Base-by-base conservation (phyloP, 2,797 vertebrate species). In the Synaphobranchus kaupii region DNA sequence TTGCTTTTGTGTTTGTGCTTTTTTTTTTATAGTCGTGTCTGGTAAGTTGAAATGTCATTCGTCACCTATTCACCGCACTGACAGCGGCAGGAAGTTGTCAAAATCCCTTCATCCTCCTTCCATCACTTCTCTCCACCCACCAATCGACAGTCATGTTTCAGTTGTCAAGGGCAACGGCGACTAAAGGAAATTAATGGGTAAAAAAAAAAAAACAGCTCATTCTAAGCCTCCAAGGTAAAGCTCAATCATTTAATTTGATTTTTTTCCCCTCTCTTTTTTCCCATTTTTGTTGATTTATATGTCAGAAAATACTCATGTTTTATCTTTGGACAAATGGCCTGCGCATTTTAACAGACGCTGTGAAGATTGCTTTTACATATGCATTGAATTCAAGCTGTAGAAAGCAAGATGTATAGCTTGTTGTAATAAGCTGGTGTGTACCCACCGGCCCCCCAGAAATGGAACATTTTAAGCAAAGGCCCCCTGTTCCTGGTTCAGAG, bases 1-100 rank as follows among this genome's bases (percentile, higher is more conserved):
- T 95, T 91, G 91, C 66, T 73, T 76, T 89, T 84, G 89, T 88
- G 90, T 94, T 92, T 96, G 94, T 97, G 92, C 93, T 94, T 96
- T 95, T 97, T 95, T 97, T 97, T 95, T 96, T 96, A 99, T 96
- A 99, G 98, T 99, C 96, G 93, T 97, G 94, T 99, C 98, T 99
- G 98, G 98, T 99, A 99, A 99, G 98, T 99, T 98, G 97, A 98
- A 97, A 97, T 98, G 97, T 98, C 98, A 97, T 97, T 98, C 95
- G 95, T 97, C 98, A 98, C 97, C 97, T 96, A 96, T 97, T 97
- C 96, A 97, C 97, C 97, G 97, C 94, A 95, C 96, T 96, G 92
- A 97, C 97, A 97, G 97, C 97, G 96, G 96, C 95, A 96, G 95
- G 97, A 97, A 95, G 97, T 96, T 97, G 96, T 97, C 96, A 97